phyloP scores from a whole-genome alignment of 2,113 vertebrate genomes.

The Hoplias malabaricus region DNA sequence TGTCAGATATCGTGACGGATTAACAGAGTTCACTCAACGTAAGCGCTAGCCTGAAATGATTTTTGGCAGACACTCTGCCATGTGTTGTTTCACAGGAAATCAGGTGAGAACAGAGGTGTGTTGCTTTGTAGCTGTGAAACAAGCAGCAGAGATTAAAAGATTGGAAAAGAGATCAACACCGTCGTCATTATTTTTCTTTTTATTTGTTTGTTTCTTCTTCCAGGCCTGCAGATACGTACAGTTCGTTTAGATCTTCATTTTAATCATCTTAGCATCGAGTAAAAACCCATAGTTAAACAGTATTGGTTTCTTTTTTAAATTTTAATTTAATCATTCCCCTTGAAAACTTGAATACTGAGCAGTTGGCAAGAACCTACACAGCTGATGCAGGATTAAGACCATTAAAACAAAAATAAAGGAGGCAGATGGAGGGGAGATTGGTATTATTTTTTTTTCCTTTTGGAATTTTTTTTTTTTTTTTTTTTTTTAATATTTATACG shows the following conservation, averaged over 20 bases:
- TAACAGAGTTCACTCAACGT: neutral
- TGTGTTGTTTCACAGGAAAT: neutral
- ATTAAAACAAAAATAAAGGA: conserved; percentile 72
- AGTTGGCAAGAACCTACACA: conserved; percentile 81
- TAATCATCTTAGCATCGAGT: conserved; percentile 52
- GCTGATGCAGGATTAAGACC: conserved; percentile 61
- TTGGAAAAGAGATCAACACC: conserved; percentile 53
- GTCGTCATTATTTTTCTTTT: conserved; percentile 82
- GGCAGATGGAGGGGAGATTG: conserved; percentile 3
- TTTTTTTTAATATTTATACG: too few species aligned
- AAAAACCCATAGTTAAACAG: conserved; percentile 58
- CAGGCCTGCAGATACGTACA: conserved; percentile 90
- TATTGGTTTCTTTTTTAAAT: conserved; percentile 44
- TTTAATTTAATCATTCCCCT: conserved; percentile 71
- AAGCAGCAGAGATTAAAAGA: neutral
- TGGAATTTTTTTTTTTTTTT: too few species aligned
- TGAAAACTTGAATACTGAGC: conserved; percentile 81
- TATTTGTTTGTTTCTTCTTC: conserved; percentile 80
- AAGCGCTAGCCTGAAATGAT: neutral
- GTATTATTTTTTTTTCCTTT: too few species aligned
- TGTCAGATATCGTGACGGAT: neutral
- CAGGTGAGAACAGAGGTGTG: neutral
- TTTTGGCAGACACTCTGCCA: neutral
- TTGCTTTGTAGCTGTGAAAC: neutral
- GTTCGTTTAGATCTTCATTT: conserved; percentile 78